A percentile compares a stretch with the other conserved stretches of the same genome.
Evolutionary conservation across 2,113 vertebrate species (phyloP).

Genomic region (Cyanoderma ruficeps): DNA sequence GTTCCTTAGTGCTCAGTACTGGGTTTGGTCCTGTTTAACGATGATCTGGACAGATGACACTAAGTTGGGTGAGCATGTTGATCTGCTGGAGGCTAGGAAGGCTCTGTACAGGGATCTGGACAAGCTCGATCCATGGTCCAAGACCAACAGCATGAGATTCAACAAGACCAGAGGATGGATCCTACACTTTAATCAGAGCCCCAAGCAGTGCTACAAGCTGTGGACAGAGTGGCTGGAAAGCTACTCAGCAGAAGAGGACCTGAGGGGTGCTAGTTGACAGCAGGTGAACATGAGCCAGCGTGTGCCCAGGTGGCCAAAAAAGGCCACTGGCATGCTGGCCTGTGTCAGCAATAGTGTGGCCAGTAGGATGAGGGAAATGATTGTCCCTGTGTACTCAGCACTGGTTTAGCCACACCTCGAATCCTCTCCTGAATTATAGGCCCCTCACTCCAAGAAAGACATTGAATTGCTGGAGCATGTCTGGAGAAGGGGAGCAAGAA

Average conservation of each 20-base stretch:
- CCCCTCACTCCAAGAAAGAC: not conserved
- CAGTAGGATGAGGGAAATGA: not conserved
- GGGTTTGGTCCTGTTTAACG: not conserved
- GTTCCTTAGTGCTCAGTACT: not conserved
- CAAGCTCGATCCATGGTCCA: accelerated
- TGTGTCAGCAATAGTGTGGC: accelerated
- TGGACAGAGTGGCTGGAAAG: not conserved
- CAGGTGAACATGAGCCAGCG: accelerated
- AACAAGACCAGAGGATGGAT: accelerated
- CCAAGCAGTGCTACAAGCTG: not conserved
- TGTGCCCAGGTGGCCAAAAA: no score
- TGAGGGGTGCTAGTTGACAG: accelerated
- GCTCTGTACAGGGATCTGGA: not conserved
- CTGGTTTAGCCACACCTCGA: accelerated
- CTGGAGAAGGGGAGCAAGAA: accelerated
- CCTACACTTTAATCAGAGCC: not conserved
- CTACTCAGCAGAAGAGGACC: not conserved
- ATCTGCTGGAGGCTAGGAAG: not conserved
- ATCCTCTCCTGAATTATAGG: not conserved
- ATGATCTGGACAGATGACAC: not conserved
- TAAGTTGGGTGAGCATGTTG: accelerated
- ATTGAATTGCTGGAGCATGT: accelerated
- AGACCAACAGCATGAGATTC: not conserved
- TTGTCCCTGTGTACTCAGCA: accelerated
- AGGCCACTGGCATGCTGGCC: not conserved